Evolutionary conservation across 2,888 invertebrate genomes (phyloP), one percentile per base, ranked within the genome.

Genomic region (Coelopa pilipes): DNA sequence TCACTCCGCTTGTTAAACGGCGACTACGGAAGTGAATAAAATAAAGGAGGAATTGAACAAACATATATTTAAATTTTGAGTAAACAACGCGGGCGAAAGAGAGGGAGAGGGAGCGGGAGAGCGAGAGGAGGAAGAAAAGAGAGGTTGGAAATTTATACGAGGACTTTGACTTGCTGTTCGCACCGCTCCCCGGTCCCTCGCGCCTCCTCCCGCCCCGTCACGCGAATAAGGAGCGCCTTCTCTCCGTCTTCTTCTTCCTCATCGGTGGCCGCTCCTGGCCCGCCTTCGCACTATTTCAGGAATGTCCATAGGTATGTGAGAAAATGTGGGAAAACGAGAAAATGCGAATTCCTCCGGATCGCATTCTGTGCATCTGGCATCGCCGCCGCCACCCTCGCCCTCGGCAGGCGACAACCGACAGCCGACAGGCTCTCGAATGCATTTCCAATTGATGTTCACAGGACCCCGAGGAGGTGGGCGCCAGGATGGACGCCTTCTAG

Each of bases 361-460:
- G n/a, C 24, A 60, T 60, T 21, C 60, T 49, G n/a, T 55, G 53
- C 57, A 69, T 69, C 57, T 55, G 57, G 34, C 21, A 45, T 45
- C 24, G 60, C 34, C 53, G 46, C 11, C 46, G 46, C 10, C 13
- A n/a, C 55, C 46, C 17, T 47, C 50, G 53, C 17, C 21, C 49
- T 62, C 49, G 60, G 17, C 49, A 62, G 50, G 46, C n/a, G n/a
- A n/a, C n/a, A 34, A 7, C 7, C 34, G 34, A 34, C 34, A 34
- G 7, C 34, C 34, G 34, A 34, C 34, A 34, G 34, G 34, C 34
- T 34, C 60, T 49, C 62, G 62, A 70, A 63, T 70, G 70, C 45
- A 70, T 70, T 70, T 70, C 24, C 70, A 50, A 70, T 70, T 62
- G 70, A 63, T 70, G 70, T 49, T 60, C 59, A 47, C 17, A 57